Percentiles rank a stretch among this genome's conserved stretches.
Conservation (phyloP, 1,140 invertebrate genomes). For the Ctenoplectra terminalis region DNA sequence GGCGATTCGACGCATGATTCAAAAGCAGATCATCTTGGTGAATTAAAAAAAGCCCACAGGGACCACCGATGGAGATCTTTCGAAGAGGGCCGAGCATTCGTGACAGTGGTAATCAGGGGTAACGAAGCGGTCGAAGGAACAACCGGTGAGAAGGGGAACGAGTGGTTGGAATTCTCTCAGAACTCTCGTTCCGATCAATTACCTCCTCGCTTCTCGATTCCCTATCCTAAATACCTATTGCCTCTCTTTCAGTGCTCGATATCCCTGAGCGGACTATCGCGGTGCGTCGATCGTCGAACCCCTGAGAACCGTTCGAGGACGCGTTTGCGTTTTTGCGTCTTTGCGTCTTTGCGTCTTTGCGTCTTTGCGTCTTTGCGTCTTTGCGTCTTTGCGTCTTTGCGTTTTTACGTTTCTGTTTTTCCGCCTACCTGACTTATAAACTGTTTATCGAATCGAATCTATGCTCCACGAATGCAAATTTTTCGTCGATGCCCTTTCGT, state of each 20-base stretch:
- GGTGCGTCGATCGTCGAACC: too few species aligned
- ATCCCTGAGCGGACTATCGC: too few species aligned
- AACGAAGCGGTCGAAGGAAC: conserved; percentile 52
- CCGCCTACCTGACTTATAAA: too few species aligned
- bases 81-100: conserved; percentile 24
- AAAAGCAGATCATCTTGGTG: conserved; percentile 57
- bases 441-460: too few species aligned
- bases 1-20: conserved; percentile 57
- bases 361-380: too few species aligned
- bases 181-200: conserved; percentile 69
- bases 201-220: conserved; percentile 55
- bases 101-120: conserved; percentile 55
- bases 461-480: too few species aligned
- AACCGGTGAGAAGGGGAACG: conserved; percentile 37
- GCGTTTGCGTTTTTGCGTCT: neutral
- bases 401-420: too few species aligned
- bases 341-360: too few species aligned
- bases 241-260: conserved; percentile 29
- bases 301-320: conserved; percentile 7
- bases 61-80: conserved; percentile 62
- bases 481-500: too few species aligned
- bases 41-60: conserved; percentile 38
- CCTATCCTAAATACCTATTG: conserved; percentile 59
- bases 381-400: too few species aligned
- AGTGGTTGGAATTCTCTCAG: conserved; percentile 46